Conservation (phyloP, 2,888 invertebrate genomes). For the Bembecia ichneumoniformis region DNA sequence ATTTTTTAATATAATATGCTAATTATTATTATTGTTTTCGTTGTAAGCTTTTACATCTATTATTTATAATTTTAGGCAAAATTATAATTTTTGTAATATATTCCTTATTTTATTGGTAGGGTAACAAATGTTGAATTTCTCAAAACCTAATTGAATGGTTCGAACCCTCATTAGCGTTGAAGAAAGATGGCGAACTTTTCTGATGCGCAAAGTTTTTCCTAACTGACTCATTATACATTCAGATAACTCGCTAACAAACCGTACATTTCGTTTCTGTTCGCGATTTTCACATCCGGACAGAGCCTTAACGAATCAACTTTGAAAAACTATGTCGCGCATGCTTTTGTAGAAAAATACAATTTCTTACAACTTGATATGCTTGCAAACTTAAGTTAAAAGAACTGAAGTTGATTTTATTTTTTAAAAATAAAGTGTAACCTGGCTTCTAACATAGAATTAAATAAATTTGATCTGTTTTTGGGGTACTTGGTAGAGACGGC, state of each 20-base stretch:
- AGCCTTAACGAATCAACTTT: constrained; percentile 47
- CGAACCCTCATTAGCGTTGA: constrained; percentile 26
- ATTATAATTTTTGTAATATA: neutral
- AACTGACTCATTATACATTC: constrained; percentile 43
- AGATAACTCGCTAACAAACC: constrained; percentile 43
- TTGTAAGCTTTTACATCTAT: neutral
- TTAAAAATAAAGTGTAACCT: no score
- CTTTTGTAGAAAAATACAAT: neutral
- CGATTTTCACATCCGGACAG: constrained; percentile 20
- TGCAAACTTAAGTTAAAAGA: no score
- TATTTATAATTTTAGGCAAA: neutral
- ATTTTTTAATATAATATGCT: no score
- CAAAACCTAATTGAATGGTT: constrained; percentile 8
- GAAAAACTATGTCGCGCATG: constrained; percentile 8
- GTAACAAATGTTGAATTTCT: constrained; percentile 10
- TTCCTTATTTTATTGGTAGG: neutral
- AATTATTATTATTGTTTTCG: neutral
- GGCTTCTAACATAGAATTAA: no score
- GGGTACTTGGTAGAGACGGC: no score
- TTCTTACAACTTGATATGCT: no score
- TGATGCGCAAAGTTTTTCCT: constrained; percentile 25
- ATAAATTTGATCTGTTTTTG: no score
- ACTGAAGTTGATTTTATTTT: no score
- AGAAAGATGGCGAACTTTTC: constrained; percentile 18
- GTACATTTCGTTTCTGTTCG: constrained; percentile 19